Evolutionary conservation across 2,888 invertebrate species (phyloP), one percentile per base, ranked within the genome.

Genomic region (Metopia argyrocephala): DNA sequence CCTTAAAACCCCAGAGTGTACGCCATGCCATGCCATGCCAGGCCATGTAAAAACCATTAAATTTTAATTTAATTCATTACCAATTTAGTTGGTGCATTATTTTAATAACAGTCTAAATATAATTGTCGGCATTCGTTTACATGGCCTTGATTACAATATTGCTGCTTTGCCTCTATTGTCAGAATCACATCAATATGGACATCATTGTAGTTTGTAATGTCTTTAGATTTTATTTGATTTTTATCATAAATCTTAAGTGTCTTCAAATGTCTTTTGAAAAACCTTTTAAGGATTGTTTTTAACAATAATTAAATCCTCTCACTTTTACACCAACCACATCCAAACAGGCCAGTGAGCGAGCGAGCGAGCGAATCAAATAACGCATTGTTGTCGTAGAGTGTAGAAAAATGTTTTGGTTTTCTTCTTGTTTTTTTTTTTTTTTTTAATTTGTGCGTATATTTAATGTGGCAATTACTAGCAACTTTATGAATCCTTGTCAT

Each of bases 401-500:
- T 3, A n/a, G n/a, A 56, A n/a, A n/a, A n/a, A n/a, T n/a, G 27
- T 27, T 15, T 18, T 9, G 27, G 18, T 18, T 28, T 27, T 18
- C n/a, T 5, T n/a, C n/a, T n/a, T n/a, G n/a, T n/a, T n/a, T n/a
- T n/a, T n/a, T n/a, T n/a, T n/a, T 27, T 7, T 27, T 15, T 28
- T 27, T 38, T 38, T 76, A 65, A 25, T 61, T 15, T 54, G 62
- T 64, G 5, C 9, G 20, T 31, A 48, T 62, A 56, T 76, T 69
- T 76, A 61, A 76, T 76, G 76, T 76, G 76, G 76, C 76, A 76
- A 76, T 76, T 76, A 69, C 69, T 56, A 48, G 78, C 54, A 66
- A 66, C 66, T 78, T 81, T 81, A 81, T 81, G 81, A 81, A 81
- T 81, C 81, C 74, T 81, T 81, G 81, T 81, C 81, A 81, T 81